Evolutionary conservation across 2,888 invertebrate genomes (phyloP).

Genomic region (Charanyca ferruginea): DNA sequence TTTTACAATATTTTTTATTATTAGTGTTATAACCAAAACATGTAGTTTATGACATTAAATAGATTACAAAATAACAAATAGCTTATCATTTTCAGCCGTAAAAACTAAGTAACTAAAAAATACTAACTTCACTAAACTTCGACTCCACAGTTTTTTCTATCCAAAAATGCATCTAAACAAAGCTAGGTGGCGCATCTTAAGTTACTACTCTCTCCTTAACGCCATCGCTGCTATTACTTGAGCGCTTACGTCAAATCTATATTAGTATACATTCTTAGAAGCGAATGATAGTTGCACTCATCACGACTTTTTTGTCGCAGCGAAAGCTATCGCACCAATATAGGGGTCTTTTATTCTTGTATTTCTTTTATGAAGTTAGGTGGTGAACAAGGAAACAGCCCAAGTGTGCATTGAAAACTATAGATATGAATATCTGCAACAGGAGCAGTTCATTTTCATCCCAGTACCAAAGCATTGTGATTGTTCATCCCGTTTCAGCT

Average conservation of each 20-base stretch:
- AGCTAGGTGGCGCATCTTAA: conserved; percentile 78
- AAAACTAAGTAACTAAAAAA: too few relatives aligned
- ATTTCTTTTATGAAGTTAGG: background rate
- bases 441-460: too few relatives aligned
- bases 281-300: conserved; percentile 34
- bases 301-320: conserved; percentile 53
- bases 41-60: too few relatives aligned
- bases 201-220: conserved; percentile 77
- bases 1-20: too few relatives aligned
- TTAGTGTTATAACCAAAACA: too few relatives aligned
- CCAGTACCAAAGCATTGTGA: too few relatives aligned
- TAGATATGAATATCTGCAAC: too few relatives aligned
- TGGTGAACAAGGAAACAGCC: background rate
- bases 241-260: conserved; percentile 65
- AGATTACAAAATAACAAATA: too few relatives aligned
- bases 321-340: conserved; percentile 32
- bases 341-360: conserved; percentile 8
- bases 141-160: conserved; percentile 70
- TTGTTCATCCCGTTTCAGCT: too few relatives aligned
- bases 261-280: conserved; percentile 61
- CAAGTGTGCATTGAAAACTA: too few relatives aligned
- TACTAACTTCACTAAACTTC: background rate
- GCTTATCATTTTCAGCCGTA: too few relatives aligned
- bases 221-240: conserved; percentile 43
- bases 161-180: conserved; percentile 81